These are phyloP conservation scores for Pandemis heparana DNA, from an alignment of 2,888 invertebrate genomes.

Conservation along the genomic window DNA sequence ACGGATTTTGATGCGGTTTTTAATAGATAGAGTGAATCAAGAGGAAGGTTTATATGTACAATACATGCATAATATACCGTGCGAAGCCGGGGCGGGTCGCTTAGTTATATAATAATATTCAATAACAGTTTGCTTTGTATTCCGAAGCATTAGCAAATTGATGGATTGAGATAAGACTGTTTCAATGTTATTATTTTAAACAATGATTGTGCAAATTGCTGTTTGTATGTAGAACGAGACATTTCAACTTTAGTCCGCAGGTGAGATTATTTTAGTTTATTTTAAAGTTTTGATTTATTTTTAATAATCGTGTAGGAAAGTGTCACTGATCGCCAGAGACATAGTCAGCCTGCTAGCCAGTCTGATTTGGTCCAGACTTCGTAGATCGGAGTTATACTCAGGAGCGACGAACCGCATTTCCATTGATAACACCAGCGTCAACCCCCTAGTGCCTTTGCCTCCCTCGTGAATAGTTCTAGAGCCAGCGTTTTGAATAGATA, in stretches of 20 bases:
- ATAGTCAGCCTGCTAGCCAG: not conserved
- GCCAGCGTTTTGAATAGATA: conserved; percentile 1
- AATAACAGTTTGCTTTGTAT: not conserved
- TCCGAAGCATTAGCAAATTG: not conserved
- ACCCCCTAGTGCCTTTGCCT: conserved; percentile 13
- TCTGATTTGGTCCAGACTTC: not conserved
- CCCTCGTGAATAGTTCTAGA: conserved; percentile 17
- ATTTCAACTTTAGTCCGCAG: too few relatives aligned
- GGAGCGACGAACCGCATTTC: conserved; percentile 31
- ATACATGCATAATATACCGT: too few relatives aligned
- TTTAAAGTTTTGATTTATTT: too few relatives aligned
- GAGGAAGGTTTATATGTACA: too few relatives aligned
- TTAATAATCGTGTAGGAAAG: not conserved
- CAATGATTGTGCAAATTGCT: not conserved
- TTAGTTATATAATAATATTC: not conserved
- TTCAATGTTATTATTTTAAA: not conserved
- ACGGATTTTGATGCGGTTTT: too few relatives aligned
- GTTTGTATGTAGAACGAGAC: not conserved
- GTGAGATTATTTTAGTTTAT: too few relatives aligned
- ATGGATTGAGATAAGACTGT: not conserved
- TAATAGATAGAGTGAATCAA: too few relatives aligned
- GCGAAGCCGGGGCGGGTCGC: too few relatives aligned
- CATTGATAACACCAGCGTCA: conserved; percentile 36
- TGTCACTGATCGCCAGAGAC: not conserved
- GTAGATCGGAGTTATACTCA: not conserved